Base-by-base conservation (phyloP, 2,888 invertebrate genomes). In the Aethes cnicana region DNA sequence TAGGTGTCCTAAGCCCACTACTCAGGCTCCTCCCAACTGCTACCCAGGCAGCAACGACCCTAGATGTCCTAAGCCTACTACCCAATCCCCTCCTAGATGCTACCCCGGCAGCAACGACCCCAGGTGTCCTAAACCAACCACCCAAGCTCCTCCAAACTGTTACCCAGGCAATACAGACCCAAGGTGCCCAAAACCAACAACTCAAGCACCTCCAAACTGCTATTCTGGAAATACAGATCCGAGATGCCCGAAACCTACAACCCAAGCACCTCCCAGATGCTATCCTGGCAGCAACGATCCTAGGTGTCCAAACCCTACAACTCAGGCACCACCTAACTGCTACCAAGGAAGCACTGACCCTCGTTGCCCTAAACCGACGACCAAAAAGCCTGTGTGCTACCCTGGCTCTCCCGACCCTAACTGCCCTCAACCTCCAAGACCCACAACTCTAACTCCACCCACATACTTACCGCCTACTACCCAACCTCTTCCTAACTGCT, bases 321-420 rank as follows among this genome's bases (percentile, higher is more conserved):
- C 68, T 3, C 59, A 61, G 7, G 54, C 57, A 4, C 59, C 64
- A n/a, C 59, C 68, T 0, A 54, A 62, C 3, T 70, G 59, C 9
- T 59, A 47, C 28, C 58, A 53, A 0, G 58, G 71, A 36, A 43
- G 28, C 26, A 47, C 5, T 0, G 56, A 56, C 11, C 53, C 74
- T 1, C 43, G 65, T 12, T 78, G 12, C 61, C 48, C 69, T 36
- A 69, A 64, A 39, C 59, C 62, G 12, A 55, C 54, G 39, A 53
- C 54, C 18, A 28, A 17, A 69, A 39, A 39, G 69, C 64, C 67
- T 0, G 57, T 50, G 4, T 63, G 68, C 41, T 61, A 64, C 43
- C 72, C 79, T 0, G 82, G 81, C 0, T 74, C 78, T 3, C 59
- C 68, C 4, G 68, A 87, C 59, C 77, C 79, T 0, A 64, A 68